These are phyloP conservation scores for Sinocyclocheilus rhinocerous DNA, from an alignment of 2,113 vertebrate species.

Conservation along the genomic window DNA sequence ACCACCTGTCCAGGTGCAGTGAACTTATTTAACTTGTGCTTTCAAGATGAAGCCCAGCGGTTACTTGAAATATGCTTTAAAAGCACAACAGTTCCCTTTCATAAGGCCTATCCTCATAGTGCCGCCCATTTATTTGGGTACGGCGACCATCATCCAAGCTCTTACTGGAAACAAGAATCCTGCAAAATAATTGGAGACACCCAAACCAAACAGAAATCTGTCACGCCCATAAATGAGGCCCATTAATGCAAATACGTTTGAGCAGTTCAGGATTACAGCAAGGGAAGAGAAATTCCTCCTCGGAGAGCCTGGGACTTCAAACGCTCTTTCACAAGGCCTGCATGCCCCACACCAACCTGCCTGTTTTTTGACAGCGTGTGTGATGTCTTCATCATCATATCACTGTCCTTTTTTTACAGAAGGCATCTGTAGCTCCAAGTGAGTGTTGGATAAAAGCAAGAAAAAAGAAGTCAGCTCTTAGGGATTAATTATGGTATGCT, in stretches of 20 bases:
- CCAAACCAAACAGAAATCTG: constrained; percentile 51
- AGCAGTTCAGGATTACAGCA: constrained; percentile 35
- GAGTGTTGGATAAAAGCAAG: constrained; percentile 28
- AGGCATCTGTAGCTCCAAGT: constrained; percentile 49
- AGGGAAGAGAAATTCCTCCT: constrained; percentile 25
- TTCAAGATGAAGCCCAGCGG: not conserved
- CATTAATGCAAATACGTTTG: constrained; percentile 55
- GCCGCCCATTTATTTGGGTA: constrained; percentile 49
- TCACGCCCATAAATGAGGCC: constrained; percentile 41
- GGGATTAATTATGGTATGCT: constrained; percentile 52
- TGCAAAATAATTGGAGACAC: constrained; percentile 41
- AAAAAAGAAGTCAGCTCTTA: constrained; percentile 27
- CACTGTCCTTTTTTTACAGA: constrained; percentile 42
- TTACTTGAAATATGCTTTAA: constrained; percentile 12
- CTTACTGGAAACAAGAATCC: constrained; percentile 53
- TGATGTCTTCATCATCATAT: constrained; percentile 49
- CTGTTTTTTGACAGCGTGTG: constrained; percentile 18
- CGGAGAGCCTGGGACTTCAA: constrained; percentile 24
- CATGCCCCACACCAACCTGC: constrained; percentile 19
- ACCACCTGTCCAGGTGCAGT: constrained; percentile 25
- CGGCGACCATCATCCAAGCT: constrained; percentile 14
- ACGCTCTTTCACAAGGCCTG: constrained; percentile 32
- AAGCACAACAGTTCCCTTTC: constrained; percentile 33
- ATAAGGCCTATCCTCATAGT: constrained; percentile 29
- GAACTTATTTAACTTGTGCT: constrained; percentile 22